Evolutionary conservation across 2,113 vertebrate genomes (phyloP), one percentile per base, ranked within the genome.

Genomic region (Silurus glanis): DNA sequence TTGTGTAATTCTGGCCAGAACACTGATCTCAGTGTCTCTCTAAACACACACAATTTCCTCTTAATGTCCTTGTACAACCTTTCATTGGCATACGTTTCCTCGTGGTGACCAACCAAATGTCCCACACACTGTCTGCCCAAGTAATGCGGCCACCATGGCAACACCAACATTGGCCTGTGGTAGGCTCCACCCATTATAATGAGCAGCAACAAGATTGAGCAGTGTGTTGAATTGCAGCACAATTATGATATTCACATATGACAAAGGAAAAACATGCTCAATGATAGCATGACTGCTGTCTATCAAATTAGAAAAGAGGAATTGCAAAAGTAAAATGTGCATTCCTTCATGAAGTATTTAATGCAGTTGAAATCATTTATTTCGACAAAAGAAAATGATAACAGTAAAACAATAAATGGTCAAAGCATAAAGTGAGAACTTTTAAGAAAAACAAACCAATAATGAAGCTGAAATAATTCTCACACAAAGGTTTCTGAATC

Each of bases 141-240:
- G 62, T 74, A 51, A 61, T 37, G 45, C 17, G 6, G 80, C 82
- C 19, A 64, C 80, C 62, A 86, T 82, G 58, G 51, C 67, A 82
- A 86, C 67, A 71, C 53, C 25, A 19, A 47, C 21, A 56, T 28
- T 49, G 17, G 16, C 47, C 25, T 69, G 28, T 64, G n/a, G 62
- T 23, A 7, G 47, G 37, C 67, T 51, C 56, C 62, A 69, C 76
- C 80, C 56, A 49, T 82, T 61, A 62, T 61, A 28, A 59, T 74
- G 64, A 66, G 10, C 21, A 76, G n/a, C 17, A 85, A 51, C 17
- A 69, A 19, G 49, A 49, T 55, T 7, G 21, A 45, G 9, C 4
- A 9, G 13, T 67, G n/a, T 55, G 23, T 64, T 51, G 45, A 53
- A 17, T 28, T 28, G 25, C 56, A 61, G 14, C 12, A 49, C 6